These are phyloP conservation scores for Pachyrhynchus sulphureomaculatus DNA, from an alignment of 1,140 invertebrate genomes.

Conservation along the genomic window DNA sequence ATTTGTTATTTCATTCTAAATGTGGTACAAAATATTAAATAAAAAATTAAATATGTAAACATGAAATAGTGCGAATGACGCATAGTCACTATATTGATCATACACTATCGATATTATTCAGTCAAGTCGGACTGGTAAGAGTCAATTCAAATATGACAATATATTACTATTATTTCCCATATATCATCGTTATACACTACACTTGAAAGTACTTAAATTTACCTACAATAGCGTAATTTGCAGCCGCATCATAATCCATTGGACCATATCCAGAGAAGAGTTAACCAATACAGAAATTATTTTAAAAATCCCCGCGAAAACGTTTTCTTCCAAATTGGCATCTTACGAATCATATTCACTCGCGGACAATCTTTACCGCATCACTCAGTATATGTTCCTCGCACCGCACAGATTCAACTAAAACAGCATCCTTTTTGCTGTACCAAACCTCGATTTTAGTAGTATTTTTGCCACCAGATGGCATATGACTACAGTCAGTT, in stretches of 20 bases:
- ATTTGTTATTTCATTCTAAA: too few relatives aligned
- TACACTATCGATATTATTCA: too few relatives aligned
- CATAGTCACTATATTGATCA: too few relatives aligned
- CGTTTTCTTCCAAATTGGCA: neutral
- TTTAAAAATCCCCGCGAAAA: neutral
- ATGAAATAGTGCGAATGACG: too few relatives aligned
- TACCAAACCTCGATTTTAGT: conserved; percentile 1
- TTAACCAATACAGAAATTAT: neutral
- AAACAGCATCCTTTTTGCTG: conserved; percentile 15
- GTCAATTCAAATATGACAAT: too few relatives aligned
- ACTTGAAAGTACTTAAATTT: neutral
- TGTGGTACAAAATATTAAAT: too few relatives aligned
- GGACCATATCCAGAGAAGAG: conserved; percentile 10
- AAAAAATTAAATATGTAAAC: too few relatives aligned
- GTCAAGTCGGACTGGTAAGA: too few relatives aligned
- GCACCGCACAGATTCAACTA: conserved; percentile 21
- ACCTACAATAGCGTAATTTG: conserved; percentile 30
- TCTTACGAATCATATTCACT: conserved; percentile 1
- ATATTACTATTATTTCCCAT: too few relatives aligned
- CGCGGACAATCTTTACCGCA: conserved; percentile 9
- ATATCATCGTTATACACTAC: neutral
- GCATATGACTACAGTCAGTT: conserved; percentile 7
- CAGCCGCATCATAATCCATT: conserved; percentile 30
- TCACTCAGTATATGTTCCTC: conserved; percentile 13
- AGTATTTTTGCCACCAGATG: neutral